Conservation (phyloP, 2,113 vertebrate species). For the Prionailurus bengalensis region DNA sequence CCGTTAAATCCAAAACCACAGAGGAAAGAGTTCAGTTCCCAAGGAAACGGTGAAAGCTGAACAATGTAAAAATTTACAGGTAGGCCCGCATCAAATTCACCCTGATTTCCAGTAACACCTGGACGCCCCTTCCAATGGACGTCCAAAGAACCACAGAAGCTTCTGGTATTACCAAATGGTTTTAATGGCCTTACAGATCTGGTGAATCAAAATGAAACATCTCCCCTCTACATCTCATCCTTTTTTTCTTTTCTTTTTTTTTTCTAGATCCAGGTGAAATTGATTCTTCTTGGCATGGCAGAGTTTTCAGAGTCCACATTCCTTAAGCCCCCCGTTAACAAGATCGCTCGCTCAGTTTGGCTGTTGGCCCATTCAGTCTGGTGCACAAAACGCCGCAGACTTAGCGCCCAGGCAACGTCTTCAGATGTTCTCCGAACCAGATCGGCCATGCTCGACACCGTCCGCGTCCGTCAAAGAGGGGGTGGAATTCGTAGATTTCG, state of each 20-base stretch:
- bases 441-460: not conserved
- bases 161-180: not conserved
- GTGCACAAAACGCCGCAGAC: not conserved
- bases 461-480: not conserved
- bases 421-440: not conserved
- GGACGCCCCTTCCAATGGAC: not conserved
- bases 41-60: not conserved
- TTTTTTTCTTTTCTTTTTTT: not conserved
- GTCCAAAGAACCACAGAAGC: not conserved
- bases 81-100: not conserved
- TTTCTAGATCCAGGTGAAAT: slow-evolving; percentile 21
- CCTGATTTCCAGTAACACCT: not conserved
- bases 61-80: not conserved
- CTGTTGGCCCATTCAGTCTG: not conserved
- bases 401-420: rapidly evolving
- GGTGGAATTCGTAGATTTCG: no score
- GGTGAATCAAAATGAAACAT: slow-evolving; percentile 35
- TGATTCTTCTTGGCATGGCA: not conserved
- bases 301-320: not conserved
- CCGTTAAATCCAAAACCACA: not conserved
- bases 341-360: not conserved
- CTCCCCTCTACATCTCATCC: not conserved
- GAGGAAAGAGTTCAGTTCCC: not conserved
- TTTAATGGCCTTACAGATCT: slow-evolving; percentile 63
- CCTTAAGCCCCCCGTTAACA: not conserved